Percentiles rank a stretch among this genome's conserved stretches.
These are phyloP conservation scores for Fragum whitleyi DNA, from an alignment of 2,888 invertebrate species.

Conservation along the genomic window DNA sequence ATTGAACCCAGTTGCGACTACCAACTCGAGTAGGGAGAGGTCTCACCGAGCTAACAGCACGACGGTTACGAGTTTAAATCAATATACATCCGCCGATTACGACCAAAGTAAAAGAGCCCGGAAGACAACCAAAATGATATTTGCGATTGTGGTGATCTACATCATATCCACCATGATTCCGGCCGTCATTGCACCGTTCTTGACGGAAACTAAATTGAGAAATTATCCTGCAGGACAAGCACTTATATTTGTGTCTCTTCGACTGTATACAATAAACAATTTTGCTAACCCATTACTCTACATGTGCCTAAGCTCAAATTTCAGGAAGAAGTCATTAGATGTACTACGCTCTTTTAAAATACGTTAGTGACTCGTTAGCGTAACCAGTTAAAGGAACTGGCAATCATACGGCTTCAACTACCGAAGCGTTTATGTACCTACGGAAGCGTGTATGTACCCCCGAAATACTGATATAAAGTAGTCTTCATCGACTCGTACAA, in stretches of 20 bases:
- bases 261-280: constrained; percentile 16
- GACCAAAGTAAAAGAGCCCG: neutral
- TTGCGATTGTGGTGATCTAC: neutral
- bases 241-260: neutral
- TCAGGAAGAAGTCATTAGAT: neutral
- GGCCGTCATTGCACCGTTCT: neutral
- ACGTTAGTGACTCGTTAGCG: neutral
- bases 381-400: neutral
- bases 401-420: neutral
- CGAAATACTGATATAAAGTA: too few species aligned
- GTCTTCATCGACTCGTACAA: too few species aligned
- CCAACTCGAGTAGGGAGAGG: neutral
- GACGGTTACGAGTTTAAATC: neutral
- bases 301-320: constrained; percentile 1
- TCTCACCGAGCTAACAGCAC: neutral
- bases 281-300: constrained; percentile 17
- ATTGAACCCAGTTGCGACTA: neutral
- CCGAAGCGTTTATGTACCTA: neutral
- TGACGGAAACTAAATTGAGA: constrained; percentile 2
- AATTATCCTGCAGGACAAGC: neutral
- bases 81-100: neutral
- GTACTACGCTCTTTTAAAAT: neutral
- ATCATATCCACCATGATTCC: constrained; percentile 5
- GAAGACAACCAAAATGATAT: constrained; percentile 22
- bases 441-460: neutral